Evolutionary conservation across 2,797 vertebrate genomes (phyloP), one percentile per base, ranked within the genome.

Genomic region (Oophaga sylvatica): DNA sequence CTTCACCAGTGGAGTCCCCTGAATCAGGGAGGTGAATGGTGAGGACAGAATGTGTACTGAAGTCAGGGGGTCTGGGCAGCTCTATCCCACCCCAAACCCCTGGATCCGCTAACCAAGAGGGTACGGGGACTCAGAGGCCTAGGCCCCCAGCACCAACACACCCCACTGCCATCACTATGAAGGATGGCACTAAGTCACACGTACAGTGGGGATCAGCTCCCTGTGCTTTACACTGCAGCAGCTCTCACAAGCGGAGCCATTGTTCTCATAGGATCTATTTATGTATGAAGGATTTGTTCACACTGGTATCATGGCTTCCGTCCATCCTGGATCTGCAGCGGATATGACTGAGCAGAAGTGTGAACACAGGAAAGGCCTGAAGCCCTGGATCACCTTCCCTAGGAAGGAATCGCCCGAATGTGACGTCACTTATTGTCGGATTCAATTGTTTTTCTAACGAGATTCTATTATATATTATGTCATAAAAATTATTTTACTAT

Each of bases 361-460:
- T 7, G 20, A 15, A 76, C 41, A 48, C 17, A 1, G 8, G 35
- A 11, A 22, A 0, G 9, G 70, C 2, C 8, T 19, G 11, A 45
- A 53, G 15, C 13, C 16, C 20, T 41, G 41, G 70, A 41, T 73
- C 19, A 35, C 19, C 15, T 19, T 35, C 19, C 19, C 7, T 35
- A 45, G 70, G 1, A 20, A 41, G 31, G 70, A 29, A 35, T 6
- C 7, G 17, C 35, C 8, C 0, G n/a, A 26, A 29, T 67, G 65
- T 12, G 7, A 35, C 35, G 2, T 35, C 62, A n/a, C 7, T 45
- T 8, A 11, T 45, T 73, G 41, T 71, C 10, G 10, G 1, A 76
- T 53, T 53, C 45, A 76, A 53, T 15, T 76, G n/a, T 76, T 76
- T 76, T 53, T 76, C 3, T 76, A 73, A 75, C 53, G n/a, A 76